Conservation (phyloP, 2,797 vertebrate genomes). For the Mionectes olivaceus region DNA sequence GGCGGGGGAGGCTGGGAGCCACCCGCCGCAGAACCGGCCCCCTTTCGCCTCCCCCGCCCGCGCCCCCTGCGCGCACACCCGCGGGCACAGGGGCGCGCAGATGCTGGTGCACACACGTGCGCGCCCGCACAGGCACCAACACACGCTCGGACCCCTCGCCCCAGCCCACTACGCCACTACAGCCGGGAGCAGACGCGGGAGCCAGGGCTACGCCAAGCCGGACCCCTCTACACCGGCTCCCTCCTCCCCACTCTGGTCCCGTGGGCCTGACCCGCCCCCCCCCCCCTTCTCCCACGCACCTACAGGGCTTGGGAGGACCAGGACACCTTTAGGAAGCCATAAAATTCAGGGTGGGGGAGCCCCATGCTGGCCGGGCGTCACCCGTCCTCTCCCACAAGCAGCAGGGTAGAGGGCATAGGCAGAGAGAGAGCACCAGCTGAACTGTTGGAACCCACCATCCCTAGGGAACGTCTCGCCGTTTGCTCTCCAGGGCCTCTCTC, state of each 20-base stretch:
- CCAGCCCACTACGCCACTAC: neutral
- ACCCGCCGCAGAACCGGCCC: slow-evolving; percentile 59
- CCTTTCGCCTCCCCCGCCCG: slow-evolving; percentile 48
- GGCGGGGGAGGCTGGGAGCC: slow-evolving; percentile 64
- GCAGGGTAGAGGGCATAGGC: neutral
- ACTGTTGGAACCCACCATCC: accelerated
- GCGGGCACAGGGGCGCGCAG: neutral
- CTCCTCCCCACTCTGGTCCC: neutral
- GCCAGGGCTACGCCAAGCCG: neutral
- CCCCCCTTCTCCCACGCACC: too few relatives aligned
- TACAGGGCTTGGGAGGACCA: neutral
- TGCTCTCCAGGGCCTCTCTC: neutral
- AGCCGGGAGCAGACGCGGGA: neutral
- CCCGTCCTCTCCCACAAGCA: neutral
- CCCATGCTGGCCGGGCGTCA: accelerated
- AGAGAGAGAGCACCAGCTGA: neutral
- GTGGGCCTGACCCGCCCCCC: accelerated
- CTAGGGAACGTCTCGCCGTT: accelerated
- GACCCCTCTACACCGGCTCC: neutral
- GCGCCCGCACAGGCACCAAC: neutral
- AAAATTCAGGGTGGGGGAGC: neutral
- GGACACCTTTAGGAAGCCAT: neutral
- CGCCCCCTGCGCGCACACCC: slow-evolving; percentile 18
- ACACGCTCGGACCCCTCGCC: neutral
- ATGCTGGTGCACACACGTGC: neutral